These are phyloP conservation scores for Apostichopus californicus DNA, from an alignment of 35 echinoderm and acorn worm genomes.

Conservation along the genomic window DNA sequence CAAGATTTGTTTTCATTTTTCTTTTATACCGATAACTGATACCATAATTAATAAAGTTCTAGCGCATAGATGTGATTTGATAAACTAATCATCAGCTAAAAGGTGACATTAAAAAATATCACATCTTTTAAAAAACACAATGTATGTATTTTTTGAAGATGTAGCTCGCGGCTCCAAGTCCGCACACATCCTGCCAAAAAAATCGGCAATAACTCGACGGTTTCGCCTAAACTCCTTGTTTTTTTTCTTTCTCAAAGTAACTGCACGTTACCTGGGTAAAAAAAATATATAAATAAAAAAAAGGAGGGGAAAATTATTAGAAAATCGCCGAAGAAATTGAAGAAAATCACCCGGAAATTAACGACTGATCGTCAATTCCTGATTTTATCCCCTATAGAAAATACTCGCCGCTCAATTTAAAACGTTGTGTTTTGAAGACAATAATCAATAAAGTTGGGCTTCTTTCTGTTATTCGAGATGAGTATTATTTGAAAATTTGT, in stretches of 20 bases:
- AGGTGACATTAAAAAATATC: no score
- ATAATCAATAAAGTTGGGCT: slow-evolving; percentile 41
- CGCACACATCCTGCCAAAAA: no score
- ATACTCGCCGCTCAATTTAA: slow-evolving; percentile 45
- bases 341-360: slow-evolving; percentile 51
- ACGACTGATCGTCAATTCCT: slow-evolving; percentile 26
- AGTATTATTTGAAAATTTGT: slow-evolving; percentile 53
- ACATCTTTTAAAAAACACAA: no score
- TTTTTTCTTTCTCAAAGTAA: neutral
- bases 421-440: slow-evolving; percentile 13
- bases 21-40: no score
- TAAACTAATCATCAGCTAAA: no score
- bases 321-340: neutral
- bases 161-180: no score
- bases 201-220: no score
- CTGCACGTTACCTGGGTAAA: slow-evolving; percentile 29
- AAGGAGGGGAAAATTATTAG: slow-evolving; percentile 20
- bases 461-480: slow-evolving; percentile 16
- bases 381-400: slow-evolving; percentile 46
- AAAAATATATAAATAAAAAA: neutral
- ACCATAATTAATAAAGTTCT: no score
- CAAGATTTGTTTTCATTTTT: no score
- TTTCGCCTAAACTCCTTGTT: no score
- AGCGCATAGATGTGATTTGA: no score
- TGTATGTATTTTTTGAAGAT: no score